These are phyloP conservation scores for Erythrocercus mccallii DNA, from an alignment of 2,113 vertebrate genomes.

Conservation along the genomic window DNA sequence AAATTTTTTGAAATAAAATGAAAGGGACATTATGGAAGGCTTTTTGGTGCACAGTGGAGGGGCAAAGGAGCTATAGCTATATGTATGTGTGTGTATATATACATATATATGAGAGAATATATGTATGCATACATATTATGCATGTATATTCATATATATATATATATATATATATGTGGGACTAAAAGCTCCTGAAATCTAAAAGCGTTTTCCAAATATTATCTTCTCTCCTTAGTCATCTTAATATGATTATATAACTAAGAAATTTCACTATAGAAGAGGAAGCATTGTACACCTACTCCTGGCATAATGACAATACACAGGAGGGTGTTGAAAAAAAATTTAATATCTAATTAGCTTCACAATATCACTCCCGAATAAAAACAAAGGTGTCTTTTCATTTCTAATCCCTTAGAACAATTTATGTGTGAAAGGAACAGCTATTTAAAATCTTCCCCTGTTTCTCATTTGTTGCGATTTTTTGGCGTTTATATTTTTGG, in stretches of 20 bases:
- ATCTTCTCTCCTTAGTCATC: neutral
- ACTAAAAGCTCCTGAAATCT: neutral
- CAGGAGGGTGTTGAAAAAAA: slow-evolving; percentile 18
- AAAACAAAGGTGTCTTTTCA: slow-evolving; percentile 26
- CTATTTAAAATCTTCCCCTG: neutral
- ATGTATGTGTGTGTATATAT: too few relatives aligned
- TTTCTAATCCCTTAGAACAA: neutral
- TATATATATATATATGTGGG: neutral
- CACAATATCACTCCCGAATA: slow-evolving; percentile 30
- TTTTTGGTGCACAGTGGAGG: neutral
- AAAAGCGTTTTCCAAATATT: slow-evolving; percentile 15
- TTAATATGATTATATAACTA: slow-evolving; percentile 18
- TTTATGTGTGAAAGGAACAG: neutral
- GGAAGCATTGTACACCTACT: slow-evolving; percentile 49
- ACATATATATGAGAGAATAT: neutral
- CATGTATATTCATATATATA: neutral
- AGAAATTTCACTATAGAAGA: slow-evolving; percentile 4
- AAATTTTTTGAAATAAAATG: neutral
- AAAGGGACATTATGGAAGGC: neutral
- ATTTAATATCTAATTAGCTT: slow-evolving; percentile 22
- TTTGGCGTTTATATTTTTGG: neutral
- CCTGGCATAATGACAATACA: slow-evolving; percentile 23
- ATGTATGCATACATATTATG: neutral
- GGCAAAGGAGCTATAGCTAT: neutral
- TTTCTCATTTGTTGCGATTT: neutral